Evolutionary conservation across 1,140 invertebrate species (phyloP), one percentile per base, ranked within the genome.

Genomic region (Brachionus plicatilis): DNA sequence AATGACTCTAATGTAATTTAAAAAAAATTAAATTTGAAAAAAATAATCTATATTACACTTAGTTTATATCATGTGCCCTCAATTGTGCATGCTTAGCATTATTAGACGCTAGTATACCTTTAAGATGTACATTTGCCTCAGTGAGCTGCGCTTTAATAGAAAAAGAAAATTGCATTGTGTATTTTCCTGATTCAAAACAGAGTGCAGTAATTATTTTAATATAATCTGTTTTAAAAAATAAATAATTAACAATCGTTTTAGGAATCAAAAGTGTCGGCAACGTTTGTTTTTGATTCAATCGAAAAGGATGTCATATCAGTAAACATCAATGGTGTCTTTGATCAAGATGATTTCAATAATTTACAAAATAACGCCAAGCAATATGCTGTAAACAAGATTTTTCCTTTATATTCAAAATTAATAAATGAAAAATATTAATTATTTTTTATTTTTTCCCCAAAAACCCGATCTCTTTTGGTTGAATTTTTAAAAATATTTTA

Each of bases 21-120:
- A 72, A 56, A 37, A 37, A 37, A 37, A 37, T 3, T 6, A 37
- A 72, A 47, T 7, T 27, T 60, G 7, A 68, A 70, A 50, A 65
- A 43, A 53, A 80, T 75, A 80, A 53, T 53, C 29, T 72, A 14
- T 43, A 9, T 50, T 66, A 17, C 24, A 17, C 3, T 41, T 72
- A 95, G 94, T 87, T 94, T 5, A 88, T 95, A 56, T 92, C 94
- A 0, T 94, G 93, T 90, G 92, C 92, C 41, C 90, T 96, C n/a
- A 96, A 96, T 91, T 92, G 93, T 60, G 91, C 92, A 0, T 95
- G 93, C 88, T 88, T 96, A 29, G 94, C 94, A 0, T 88, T 96
- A 45, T 91, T 96, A 6, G 93, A 95, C 89, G 92, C 94, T 1
- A 93, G 94, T 29, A 88, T 96, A 14, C 91, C 93, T 12, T 93